Evolutionary conservation across 2,113 vertebrate genomes (phyloP).

Genomic region (Apteryx mantelli): DNA sequence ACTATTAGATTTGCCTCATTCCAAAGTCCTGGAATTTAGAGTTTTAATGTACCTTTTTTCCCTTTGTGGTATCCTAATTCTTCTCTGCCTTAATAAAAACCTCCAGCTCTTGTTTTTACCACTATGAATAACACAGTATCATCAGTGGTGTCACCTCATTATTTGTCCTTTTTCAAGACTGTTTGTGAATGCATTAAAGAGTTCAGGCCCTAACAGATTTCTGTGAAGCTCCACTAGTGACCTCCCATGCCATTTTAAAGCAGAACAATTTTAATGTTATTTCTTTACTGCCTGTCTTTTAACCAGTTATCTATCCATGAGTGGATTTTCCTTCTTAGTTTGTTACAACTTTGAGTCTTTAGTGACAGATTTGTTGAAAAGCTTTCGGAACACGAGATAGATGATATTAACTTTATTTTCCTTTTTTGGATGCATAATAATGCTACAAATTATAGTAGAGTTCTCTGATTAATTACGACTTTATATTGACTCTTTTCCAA

Average conservation of each 20-base stretch:
- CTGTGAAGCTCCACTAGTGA: neutral
- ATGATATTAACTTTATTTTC: neutral
- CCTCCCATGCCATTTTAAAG: neutral
- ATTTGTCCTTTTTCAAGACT: conserved; percentile 26
- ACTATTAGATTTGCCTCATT: neutral
- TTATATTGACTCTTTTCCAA: neutral
- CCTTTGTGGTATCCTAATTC: neutral
- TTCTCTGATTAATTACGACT: neutral
- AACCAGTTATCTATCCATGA: neutral
- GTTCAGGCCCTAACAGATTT: conserved; percentile 17
- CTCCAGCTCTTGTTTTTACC: neutral
- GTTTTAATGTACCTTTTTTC: neutral
- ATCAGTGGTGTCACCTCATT: neutral
- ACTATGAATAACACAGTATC: neutral
- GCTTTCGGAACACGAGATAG: neutral
- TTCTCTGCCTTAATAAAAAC: neutral
- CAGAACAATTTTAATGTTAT: neutral
- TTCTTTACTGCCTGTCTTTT: conserved; percentile 6
- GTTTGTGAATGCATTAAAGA: conserved; percentile 20
- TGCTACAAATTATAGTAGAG: neutral
- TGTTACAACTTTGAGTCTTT: neutral
- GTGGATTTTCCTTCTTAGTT: neutral
- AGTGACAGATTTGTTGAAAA: neutral
- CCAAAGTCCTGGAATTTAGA: neutral
- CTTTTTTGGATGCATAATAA: neutral